Conservation (phyloP, 2,888 invertebrate genomes). For the Apantesis nais region DNA sequence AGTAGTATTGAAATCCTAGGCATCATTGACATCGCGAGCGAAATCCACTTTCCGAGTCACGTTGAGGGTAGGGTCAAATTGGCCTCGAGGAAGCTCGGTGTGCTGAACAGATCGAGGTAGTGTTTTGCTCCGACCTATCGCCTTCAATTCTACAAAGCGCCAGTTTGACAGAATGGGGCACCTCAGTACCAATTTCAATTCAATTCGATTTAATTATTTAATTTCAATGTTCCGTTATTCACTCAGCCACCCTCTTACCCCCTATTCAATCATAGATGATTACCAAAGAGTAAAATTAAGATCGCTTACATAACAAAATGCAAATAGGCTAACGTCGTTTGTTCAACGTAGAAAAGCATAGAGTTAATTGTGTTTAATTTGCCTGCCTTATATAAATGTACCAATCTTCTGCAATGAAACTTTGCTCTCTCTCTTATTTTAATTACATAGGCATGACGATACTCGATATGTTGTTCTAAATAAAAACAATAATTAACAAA, state of each 20-base stretch:
- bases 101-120: too few species aligned
- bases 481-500: slow-evolving; percentile 7
- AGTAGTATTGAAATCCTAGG: neutral
- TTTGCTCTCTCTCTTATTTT: slow-evolving; percentile 13
- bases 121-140: too few species aligned
- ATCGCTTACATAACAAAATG: slow-evolving; percentile 35
- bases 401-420: slow-evolving; percentile 13
- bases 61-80: too few species aligned
- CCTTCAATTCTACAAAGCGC: too few species aligned
- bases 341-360: slow-evolving; percentile 34
- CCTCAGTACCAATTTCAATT: neutral
- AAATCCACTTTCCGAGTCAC: too few species aligned
- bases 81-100: too few species aligned
- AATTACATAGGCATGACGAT: slow-evolving; percentile 10
- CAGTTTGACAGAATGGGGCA: too few species aligned
- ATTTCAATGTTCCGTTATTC: neutral
- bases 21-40: too few species aligned
- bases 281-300: slow-evolving; percentile 18
- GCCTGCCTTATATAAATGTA: slow-evolving; percentile 28
- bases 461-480: slow-evolving; percentile 13
- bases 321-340: slow-evolving; percentile 32
- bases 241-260: neutral
- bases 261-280: neutral
- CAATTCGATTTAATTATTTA: neutral
- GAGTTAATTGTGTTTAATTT: slow-evolving; percentile 44